Conservation (phyloP, 2,797 vertebrate genomes). For the Schizopygopsis pylzovi region DNA sequence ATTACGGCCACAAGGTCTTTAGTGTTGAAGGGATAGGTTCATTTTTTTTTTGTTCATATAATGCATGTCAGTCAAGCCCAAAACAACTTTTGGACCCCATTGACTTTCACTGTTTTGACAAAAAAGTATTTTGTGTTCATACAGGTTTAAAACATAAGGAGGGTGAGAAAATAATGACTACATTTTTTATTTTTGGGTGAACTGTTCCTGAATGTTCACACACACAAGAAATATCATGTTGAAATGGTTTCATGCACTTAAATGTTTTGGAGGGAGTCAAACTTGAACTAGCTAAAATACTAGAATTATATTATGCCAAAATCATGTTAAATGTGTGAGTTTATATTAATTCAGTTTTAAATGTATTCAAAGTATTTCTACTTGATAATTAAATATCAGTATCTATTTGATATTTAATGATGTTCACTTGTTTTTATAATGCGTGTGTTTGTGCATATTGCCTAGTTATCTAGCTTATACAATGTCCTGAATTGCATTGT, state of each 20-base stretch:
- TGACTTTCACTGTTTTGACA: not conserved
- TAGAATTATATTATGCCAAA: constrained; percentile 8
- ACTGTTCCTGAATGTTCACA: not conserved
- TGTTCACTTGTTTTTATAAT: constrained; percentile 59
- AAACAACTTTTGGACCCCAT: not conserved
- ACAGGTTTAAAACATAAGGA: not conserved
- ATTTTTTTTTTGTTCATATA: not conserved
- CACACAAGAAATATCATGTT: not conserved
- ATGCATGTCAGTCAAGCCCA: not conserved
- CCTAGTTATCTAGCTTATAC: not conserved
- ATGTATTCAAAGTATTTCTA: constrained; percentile 65
- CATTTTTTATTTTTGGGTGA: not conserved
- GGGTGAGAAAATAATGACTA: not conserved
- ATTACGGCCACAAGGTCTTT: not conserved
- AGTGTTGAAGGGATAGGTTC: not conserved
- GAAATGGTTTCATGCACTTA: not conserved
- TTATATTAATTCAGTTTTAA: constrained; percentile 33
- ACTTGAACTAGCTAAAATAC: constrained; percentile 27
- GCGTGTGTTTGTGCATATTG: constrained; percentile 39
- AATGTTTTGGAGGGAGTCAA: not conserved
- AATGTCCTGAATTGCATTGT: constrained; percentile 15
- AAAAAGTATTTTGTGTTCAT: not conserved
- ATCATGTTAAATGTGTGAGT: constrained; percentile 45
- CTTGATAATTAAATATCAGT: constrained; percentile 38
- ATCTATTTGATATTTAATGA: constrained; percentile 57